Evolutionary conservation across 2,797 vertebrate species (phyloP).

Genomic region (Fringilla coelebs): DNA sequence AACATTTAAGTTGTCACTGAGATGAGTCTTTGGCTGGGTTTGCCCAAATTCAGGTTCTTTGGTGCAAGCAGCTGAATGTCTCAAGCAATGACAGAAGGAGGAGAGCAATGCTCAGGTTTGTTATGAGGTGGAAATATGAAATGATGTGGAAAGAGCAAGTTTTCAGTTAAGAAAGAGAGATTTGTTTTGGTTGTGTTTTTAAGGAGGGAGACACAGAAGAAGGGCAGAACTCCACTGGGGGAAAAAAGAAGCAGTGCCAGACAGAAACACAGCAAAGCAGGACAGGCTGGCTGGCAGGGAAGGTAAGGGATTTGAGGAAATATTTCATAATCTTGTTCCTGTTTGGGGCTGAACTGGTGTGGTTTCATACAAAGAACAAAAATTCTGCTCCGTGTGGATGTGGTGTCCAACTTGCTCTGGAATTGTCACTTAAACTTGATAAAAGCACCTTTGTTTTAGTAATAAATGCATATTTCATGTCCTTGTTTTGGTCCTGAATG

Average conservation of each 20-base stretch:
- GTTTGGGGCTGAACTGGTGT: neutral
- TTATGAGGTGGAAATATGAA: neutral
- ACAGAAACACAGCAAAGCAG: neutral
- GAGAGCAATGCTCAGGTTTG: neutral
- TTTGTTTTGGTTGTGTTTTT: neutral
- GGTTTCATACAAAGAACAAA: neutral
- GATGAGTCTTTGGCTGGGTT: neutral
- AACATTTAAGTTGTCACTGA: neutral
- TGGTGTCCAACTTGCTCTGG: neutral
- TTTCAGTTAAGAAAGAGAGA: neutral
- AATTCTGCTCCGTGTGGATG: neutral
- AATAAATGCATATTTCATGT: neutral
- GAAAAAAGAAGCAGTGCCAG: neutral
- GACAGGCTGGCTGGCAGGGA: neutral
- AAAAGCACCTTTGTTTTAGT: neutral
- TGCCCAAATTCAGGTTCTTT: neutral
- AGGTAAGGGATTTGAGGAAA: neutral
- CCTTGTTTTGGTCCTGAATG: neutral
- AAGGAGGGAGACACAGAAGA: neutral
- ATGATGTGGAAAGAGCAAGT: neutral
- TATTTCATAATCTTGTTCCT: neutral
- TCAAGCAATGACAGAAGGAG: neutral
- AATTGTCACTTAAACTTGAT: neutral
- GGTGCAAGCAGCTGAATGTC: neutral
- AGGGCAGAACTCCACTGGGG: fast-evolving